phyloP scores from a whole-genome alignment of 2,113 vertebrate species.

The Esox niger region DNA sequence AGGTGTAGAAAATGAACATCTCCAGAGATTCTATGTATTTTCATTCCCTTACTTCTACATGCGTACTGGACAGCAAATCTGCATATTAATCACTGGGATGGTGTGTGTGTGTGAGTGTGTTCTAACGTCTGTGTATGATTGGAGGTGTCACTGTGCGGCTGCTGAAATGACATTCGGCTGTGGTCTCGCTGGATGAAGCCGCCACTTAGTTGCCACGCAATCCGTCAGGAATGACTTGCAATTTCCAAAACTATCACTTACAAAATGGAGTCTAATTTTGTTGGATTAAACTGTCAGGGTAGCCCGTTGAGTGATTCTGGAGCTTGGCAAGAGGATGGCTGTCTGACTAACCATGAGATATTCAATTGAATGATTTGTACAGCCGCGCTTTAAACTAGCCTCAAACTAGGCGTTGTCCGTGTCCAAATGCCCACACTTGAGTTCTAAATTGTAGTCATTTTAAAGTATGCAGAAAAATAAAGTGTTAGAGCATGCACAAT shows the following conservation, averaged over 20 bases:
- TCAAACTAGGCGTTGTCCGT: no score
- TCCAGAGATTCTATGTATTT: constrained; percentile 55
- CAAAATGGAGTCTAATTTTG: constrained; percentile 70
- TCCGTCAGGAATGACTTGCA: constrained; percentile 72
- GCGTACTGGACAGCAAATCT: constrained; percentile 55
- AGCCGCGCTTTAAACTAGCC: constrained; percentile 9
- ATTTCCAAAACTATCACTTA: constrained; percentile 75
- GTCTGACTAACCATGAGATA: constrained; percentile 18
- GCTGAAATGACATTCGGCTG: constrained; percentile 65
- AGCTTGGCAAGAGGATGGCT: constrained; percentile 41
- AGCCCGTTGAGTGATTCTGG: constrained; percentile 49
- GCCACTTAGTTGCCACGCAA: constrained; percentile 64
- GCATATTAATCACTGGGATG: constrained; percentile 54
- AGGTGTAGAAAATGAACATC: constrained; percentile 52
- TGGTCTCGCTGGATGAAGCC: constrained; percentile 44
- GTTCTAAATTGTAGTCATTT: no score
- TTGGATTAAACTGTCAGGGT: constrained; percentile 62
- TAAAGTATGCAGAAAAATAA: no score
- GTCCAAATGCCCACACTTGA: no score
- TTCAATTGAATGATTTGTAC: constrained; percentile 16
- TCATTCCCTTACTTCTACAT: constrained; percentile 53
- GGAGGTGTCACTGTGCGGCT: constrained; percentile 62
- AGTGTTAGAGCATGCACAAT: no score
- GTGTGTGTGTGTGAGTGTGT: constrained; percentile 9
- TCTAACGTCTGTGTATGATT: constrained; percentile 37